phyloP scores from a whole-genome alignment of 2,113 vertebrate species.

The Casuarius casuarius region DNA sequence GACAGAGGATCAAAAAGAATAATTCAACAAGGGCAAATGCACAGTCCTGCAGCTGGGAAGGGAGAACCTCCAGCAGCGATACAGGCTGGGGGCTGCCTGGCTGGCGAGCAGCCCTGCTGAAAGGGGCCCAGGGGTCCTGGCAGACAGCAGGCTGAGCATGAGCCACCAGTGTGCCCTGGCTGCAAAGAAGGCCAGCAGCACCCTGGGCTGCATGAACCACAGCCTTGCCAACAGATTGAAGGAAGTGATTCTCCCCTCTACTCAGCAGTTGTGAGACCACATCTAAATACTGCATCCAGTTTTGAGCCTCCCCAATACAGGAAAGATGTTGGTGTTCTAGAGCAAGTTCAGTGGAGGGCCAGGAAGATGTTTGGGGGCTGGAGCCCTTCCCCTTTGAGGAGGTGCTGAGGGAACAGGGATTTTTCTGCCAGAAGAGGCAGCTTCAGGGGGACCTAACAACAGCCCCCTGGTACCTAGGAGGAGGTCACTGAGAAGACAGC shows the following conservation, averaged over 20 bases:
- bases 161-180: not conserved
- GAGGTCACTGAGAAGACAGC: not conserved
- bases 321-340: not conserved
- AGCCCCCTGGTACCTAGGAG: not conserved
- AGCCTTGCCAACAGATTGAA: not conserved
- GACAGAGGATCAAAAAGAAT: not conserved
- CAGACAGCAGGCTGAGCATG: not conserved
- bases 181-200: not conserved
- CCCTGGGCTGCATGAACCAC: fast-evolving
- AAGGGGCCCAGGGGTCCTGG: no score
- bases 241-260: not conserved
- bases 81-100: not conserved
- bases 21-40: not conserved
- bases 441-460: not conserved
- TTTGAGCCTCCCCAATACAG: not conserved
- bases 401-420: not conserved
- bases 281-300: not conserved
- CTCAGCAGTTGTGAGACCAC: fast-evolving
- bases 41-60: not conserved
- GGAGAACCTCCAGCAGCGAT: not conserved
- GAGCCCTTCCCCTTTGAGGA: not conserved
- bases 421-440: not conserved
- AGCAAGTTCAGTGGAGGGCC: not conserved
- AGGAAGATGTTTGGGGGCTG: not conserved
- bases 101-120: not conserved